A percentile compares a stretch with the other conserved stretches of the same genome.
These are phyloP conservation scores for mouse (Mus musculus) DNA, from an alignment of 2,113 vertebrate species.

Conservation along the genomic window DNA sequence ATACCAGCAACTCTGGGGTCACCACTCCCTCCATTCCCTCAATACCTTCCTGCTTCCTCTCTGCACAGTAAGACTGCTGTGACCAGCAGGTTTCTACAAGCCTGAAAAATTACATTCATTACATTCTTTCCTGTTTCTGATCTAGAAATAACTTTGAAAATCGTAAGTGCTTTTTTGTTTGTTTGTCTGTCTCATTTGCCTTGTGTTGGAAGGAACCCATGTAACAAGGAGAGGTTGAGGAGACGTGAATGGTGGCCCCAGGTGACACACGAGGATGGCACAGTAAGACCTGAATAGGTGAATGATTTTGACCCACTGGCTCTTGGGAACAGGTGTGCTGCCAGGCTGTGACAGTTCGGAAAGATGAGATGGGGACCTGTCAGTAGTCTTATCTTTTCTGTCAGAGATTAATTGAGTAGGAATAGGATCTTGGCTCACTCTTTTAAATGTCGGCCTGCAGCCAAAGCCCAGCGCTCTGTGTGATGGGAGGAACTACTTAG, in stretches of 20 bases:
- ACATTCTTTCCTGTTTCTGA: conserved; percentile 26
- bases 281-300: not conserved
- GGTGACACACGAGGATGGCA: not conserved
- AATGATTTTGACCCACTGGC: not conserved
- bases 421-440: conserved; percentile 3
- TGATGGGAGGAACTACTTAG: not conserved
- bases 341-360: conserved; percentile 51
- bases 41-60: not conserved
- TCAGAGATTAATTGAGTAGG: not conserved
- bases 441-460: conserved; percentile 19
- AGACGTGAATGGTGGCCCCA: not conserved
- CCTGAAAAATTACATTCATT: conserved; percentile 54
- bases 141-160: conserved; percentile 57
- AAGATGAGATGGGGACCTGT: not conserved
- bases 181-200: not conserved
- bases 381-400: conserved; percentile 34
- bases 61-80: not conserved
- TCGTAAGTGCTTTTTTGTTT: not conserved
- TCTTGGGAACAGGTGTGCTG: conserved; percentile 62
- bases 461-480: not conserved
- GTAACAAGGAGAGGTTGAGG: not conserved
- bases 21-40: not conserved
- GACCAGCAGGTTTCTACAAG: conserved; percentile 25
- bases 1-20: not conserved
- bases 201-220: not conserved